A percentile compares a stretch with the other conserved stretches of the same genome.
These are phyloP conservation scores for Pandion haliaetus DNA, from an alignment of 2,113 vertebrate genomes.

Conservation along the genomic window DNA sequence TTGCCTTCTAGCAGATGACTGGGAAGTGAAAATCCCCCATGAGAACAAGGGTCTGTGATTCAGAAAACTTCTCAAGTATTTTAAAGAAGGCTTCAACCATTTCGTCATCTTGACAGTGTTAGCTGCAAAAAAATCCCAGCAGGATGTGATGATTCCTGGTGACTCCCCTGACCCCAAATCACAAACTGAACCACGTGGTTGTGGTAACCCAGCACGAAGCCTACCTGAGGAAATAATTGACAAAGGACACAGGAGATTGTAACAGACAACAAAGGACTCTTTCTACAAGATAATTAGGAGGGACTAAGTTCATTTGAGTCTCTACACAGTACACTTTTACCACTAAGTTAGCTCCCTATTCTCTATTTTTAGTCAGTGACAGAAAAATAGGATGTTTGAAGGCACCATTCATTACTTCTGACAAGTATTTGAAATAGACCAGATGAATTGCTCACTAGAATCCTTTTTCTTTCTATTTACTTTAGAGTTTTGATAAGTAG, in stretches of 20 bases:
- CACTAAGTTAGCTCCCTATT: background rate
- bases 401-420: background rate
- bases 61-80: background rate
- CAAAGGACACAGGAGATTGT: background rate
- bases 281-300: background rate
- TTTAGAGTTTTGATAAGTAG: background rate
- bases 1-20: background rate
- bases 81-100: background rate
- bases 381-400: background rate
- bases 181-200: background rate
- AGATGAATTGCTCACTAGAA: background rate
- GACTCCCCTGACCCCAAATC: background rate
- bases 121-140: background rate
- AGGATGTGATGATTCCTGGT: background rate
- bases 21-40: background rate
- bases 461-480: background rate
- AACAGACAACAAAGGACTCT: background rate
- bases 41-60: background rate
- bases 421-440: background rate
- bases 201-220: background rate
- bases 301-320: background rate
- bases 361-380: background rate
- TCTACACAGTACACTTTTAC: background rate
- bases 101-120: background rate
- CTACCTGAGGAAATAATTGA: background rate